Evolutionary conservation across 2,888 invertebrate genomes (phyloP).

Genomic region (Caprella mutica): DNA sequence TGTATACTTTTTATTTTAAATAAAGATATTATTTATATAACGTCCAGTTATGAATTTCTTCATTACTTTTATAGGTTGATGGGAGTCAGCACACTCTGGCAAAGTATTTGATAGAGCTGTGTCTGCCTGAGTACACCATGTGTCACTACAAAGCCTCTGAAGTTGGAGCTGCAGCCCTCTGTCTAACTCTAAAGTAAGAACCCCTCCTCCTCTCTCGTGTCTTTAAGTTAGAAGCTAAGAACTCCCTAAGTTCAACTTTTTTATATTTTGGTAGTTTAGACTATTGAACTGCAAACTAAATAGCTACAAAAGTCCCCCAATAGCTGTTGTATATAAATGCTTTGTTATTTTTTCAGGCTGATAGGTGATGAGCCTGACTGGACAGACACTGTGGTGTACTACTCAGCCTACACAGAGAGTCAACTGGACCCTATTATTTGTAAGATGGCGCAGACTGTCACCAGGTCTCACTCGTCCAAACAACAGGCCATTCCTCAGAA

Average conservation of each 20-base stretch:
- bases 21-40: too few species aligned
- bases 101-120: conserved; percentile 81
- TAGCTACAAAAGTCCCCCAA: background rate
- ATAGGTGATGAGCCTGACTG: conserved; percentile 39
- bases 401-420: conserved; percentile 59
- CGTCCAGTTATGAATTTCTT: too few species aligned
- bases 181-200: conserved; percentile 54
- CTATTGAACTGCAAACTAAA: too few species aligned
- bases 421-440: conserved; percentile 57
- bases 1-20: too few species aligned
- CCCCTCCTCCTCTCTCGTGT: background rate
- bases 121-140: conserved; percentile 67
- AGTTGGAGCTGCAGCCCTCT: conserved; percentile 68
- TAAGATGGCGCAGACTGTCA: conserved; percentile 57
- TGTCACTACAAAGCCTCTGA: conserved; percentile 65
- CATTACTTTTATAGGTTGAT: conserved; percentile 23
- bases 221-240: background rate
- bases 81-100: conserved; percentile 62
- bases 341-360: conserved; percentile 33
- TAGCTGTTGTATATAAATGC: background rate
- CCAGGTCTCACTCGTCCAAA: conserved; percentile 57
- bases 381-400: conserved; percentile 53
- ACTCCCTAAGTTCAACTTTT: background rate
- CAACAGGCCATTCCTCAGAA: conserved; percentile 46
- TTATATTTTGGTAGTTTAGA: too few species aligned